Evolutionary conservation across 2,888 invertebrate genomes (phyloP), one percentile per base, ranked within the genome.

Genomic region (Apoda limacodes): DNA sequence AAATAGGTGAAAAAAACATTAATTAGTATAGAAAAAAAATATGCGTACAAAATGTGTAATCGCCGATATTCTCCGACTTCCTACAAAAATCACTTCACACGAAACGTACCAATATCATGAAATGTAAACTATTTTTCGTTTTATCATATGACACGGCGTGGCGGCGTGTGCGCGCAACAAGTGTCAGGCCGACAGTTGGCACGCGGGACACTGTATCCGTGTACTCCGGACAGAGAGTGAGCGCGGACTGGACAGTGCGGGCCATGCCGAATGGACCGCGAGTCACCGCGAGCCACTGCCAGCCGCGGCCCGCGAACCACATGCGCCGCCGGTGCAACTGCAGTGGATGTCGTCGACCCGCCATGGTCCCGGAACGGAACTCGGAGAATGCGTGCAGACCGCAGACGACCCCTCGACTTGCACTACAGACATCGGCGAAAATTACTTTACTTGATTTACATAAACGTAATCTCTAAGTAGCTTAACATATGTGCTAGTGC

Each of bases 201-300:
- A 42, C 44, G 43, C 46, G 44, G 40, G 39, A 31, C 42, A 39
- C 38, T 45, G 44, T 51, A 50, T 50, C 55, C 55, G 61, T 65
- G 59, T 60, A 59, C 56, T 58, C 60, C 53, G 54, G 48, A 48
- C 66, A 62, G 62, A 58, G 61, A 60, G 58, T 58, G 62, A 66
- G 46, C 65, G 67, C 68, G 61, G 67, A 70, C 71, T 70, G 66
- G 48, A n/a, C 19, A 13, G 22, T 13, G 14, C 13, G 9, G 17
- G 31, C 13, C 31, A 6, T 9, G 20, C 44, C 53, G 39, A 42
- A 38, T 35, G 32, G 40, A 36, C 28, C 36, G 39, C 34, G 35
- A 32, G 37, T 32, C 31, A n/a, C n/a, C n/a, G n/a, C n/a, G n/a
- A n/a, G n/a, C n/a, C 40, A 37, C 49, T 45, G 45, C 45, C 41